Base-by-base conservation (phyloP, 1,140 invertebrate genomes). In the Zaprionus vittiger region DNA sequence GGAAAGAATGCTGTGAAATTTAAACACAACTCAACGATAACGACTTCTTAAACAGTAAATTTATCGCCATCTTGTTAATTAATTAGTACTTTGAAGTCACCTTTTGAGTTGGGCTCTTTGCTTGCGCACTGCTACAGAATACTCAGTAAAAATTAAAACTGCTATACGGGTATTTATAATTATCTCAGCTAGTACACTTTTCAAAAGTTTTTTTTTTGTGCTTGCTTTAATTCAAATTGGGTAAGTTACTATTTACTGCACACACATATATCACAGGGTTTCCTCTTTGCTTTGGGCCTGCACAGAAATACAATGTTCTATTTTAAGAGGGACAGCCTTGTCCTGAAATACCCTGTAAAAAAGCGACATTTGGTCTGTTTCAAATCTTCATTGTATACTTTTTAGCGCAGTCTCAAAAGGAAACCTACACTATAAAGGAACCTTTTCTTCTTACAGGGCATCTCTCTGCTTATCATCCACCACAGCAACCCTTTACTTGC, bases 1-100 rank as follows among this genome's bases (percentile, higher is more conserved):
- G 3, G 6, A 28, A n/a, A 28, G 24, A 14, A 24, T 56, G 22
- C 37, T 26, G 52, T 70, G 17, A 56, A 61, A 61, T 38, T 66
- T 4, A 61, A 37, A 34, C 55, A 28, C 11, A 57, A 41, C 61
- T 61, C 63, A 9, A 24, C 37, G n/a, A 12, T 22, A 52, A 54
- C 41, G 54, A 62, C 61, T 83, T 59, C 80, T 70, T 54, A 67
- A 78, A 62, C 63, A 66, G 37, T 4, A 66, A 65, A 78, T 84
- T 55, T 81, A 67, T 81, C 49, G 59, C 62, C 78, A 54, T 72
- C 49, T 65, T 73, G 71, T 81, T 85, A 85, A 85, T 85, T 85
- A 85, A 82, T 85, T 81, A 81, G 65, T 63, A 67, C 70, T 73
- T 73, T 72, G 61, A 54, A 71, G 49, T 24, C 55, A 62, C 65